Percentiles rank a stretch among this genome's conserved stretches.
Conservation (phyloP, 2,888 invertebrate species). For the Tinea trinotella region DNA sequence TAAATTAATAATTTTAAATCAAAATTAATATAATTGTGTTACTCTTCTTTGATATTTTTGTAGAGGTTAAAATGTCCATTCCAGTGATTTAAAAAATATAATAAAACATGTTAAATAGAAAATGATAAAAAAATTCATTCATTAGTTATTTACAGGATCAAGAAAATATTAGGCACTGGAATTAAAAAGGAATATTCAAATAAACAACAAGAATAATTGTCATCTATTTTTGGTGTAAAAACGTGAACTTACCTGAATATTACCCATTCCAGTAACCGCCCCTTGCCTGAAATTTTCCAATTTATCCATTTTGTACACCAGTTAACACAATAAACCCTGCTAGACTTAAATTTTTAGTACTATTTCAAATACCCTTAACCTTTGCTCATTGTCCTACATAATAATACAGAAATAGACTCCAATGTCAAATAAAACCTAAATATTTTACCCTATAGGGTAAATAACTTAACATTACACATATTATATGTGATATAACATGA, state of each 20-base stretch:
- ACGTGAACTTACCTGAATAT: conserved; percentile 53
- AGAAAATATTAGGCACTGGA: too few species aligned
- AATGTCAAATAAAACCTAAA: conserved; percentile 3
- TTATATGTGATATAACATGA: background rate
- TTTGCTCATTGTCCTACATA: conserved; percentile 62
- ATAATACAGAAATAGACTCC: conserved; percentile 7
- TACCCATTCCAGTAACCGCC: conserved; percentile 63
- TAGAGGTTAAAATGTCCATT: too few species aligned
- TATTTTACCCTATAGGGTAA: background rate
- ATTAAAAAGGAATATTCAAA: too few species aligned
- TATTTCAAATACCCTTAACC: conserved; percentile 48
- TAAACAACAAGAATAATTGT: too few species aligned
- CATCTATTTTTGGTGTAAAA: too few species aligned
- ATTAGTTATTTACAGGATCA: too few species aligned
- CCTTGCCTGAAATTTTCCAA: conserved; percentile 39
- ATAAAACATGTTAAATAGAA: too few species aligned
- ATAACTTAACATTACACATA: background rate
- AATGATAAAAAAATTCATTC: too few species aligned
- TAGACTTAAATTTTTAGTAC: background rate
- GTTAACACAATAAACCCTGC: background rate
- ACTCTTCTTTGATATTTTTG: too few species aligned
- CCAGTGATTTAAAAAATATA: too few species aligned
- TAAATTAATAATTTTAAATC: too few species aligned
- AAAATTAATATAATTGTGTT: too few species aligned
- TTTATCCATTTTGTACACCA: conserved; percentile 51